phyloP scores from a whole-genome alignment of 2,113 vertebrate genomes.

The Menidia beryllina region DNA sequence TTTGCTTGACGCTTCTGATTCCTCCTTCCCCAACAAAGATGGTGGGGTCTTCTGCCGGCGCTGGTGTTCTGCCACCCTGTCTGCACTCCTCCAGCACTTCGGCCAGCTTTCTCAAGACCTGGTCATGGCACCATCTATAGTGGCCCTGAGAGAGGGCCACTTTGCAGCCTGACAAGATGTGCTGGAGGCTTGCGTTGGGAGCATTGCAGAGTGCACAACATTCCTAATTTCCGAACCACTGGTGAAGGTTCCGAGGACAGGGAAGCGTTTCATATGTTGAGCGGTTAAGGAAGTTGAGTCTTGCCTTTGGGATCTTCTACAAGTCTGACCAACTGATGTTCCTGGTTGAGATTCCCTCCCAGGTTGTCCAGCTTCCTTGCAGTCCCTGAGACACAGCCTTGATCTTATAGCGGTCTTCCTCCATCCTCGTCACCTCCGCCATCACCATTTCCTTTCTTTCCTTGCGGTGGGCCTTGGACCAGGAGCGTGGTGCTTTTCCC shows the following conservation, averaged over 20 bases:
- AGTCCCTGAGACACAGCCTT: not conserved
- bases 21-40: not conserved
- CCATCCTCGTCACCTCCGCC: constrained; percentile 19
- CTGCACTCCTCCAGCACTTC: not conserved
- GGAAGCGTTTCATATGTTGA: not conserved
- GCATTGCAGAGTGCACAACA: not conserved
- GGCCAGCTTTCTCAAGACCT: not conserved
- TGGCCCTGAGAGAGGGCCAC: not conserved
- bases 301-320: constrained; percentile 22
- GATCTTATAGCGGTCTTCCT: constrained; percentile 11
- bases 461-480: not conserved
- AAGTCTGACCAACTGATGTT: constrained; percentile 29
- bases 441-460: constrained; percentile 2
- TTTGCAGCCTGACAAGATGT: not conserved
- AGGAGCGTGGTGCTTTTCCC: not conserved
- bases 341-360: not conserved
- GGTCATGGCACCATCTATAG: not conserved
- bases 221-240: not conserved
- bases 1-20: not conserved
- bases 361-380: constrained; percentile 42
- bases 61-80: not conserved
- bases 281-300: constrained; percentile 24
- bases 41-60: not conserved
- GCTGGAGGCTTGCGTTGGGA: not conserved
- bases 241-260: not conserved